Percentiles rank a stretch among this genome's conserved stretches.
Evolutionary conservation across 2,888 invertebrate species (phyloP).

Genomic region (Zonitis immaculata): DNA sequence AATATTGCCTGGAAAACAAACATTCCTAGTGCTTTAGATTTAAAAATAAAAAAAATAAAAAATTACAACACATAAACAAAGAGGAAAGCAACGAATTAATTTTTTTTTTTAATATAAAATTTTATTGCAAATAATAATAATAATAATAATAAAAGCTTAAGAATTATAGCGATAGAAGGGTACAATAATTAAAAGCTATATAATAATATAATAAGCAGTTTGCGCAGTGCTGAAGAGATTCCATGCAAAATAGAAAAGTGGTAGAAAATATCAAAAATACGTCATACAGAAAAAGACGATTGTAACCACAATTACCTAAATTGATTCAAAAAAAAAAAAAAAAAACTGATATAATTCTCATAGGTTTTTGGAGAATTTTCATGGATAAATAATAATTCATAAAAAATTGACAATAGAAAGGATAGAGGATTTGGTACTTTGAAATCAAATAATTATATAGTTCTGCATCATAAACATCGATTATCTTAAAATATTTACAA

Average conservation of each 20-base stretch:
- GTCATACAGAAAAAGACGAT: constrained; percentile 17
- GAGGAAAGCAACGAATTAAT: background rate
- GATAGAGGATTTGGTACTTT: too few species aligned
- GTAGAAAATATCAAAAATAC: constrained; percentile 20
- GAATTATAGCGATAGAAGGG: too few species aligned
- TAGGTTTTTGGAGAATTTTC: too few species aligned
- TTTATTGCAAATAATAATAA: too few species aligned
- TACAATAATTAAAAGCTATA: constrained; percentile 14
- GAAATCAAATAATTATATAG: too few species aligned
- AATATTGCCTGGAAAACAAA: constrained; percentile 95
- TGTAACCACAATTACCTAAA: constrained; percentile 29
- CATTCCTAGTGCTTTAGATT: constrained; percentile 40
- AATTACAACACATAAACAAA: background rate
- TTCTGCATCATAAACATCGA: too few species aligned
- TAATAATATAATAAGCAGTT: constrained; percentile 26
- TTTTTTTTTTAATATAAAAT: too few species aligned
- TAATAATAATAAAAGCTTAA: too few species aligned
- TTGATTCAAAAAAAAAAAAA: constrained; percentile 26
- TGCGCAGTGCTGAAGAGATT: constrained; percentile 23
- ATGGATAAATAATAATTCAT: too few species aligned
- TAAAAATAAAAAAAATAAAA: background rate
- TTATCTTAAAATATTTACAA: too few species aligned
- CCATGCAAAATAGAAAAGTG: constrained; percentile 16
- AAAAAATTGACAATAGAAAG: too few species aligned
- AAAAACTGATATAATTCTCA: too few species aligned